phyloP scores from a whole-genome alignment of 2,113 vertebrate genomes.

The Urocitellus parryii region DNA sequence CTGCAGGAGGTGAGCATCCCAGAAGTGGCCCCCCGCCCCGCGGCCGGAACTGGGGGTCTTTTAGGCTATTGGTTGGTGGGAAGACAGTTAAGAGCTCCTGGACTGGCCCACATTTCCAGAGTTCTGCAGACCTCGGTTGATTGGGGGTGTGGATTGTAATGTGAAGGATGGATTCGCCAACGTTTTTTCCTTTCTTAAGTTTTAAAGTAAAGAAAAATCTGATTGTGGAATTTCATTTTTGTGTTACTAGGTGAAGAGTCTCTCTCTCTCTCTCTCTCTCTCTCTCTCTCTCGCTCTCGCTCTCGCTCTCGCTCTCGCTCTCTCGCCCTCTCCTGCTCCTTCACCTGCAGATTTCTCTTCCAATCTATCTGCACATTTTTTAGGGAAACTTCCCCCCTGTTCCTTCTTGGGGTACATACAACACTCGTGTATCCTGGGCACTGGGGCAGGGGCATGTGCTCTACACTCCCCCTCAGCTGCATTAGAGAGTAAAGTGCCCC shows the following conservation, averaged over 20 bases:
- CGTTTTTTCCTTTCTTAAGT: neutral
- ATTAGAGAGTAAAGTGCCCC: neutral
- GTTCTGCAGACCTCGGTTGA: neutral
- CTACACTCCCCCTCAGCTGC: neutral
- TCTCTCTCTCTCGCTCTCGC: too few relatives aligned
- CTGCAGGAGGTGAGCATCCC: constrained; percentile 85
- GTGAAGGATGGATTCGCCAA: neutral
- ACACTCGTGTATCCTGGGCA: neutral
- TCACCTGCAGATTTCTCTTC: neutral
- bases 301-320: too few relatives aligned
- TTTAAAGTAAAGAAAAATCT: neutral
- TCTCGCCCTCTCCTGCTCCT: neutral
- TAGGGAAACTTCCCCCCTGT: neutral
- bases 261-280: too few relatives aligned
- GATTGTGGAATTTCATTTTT: neutral
- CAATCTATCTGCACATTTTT: neutral
- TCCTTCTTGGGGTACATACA: neutral
- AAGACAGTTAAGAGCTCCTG: neutral
- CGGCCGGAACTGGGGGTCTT: neutral
- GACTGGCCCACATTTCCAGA: neutral
- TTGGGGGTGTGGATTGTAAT: neutral
- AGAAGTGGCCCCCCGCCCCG: neutral
- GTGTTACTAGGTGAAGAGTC: neutral
- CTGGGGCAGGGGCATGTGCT: neutral
- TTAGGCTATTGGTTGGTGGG: neutral